Percentiles rank a stretch among this genome's conserved stretches.
Conservation (phyloP, 2,888 invertebrate species). For the Eristalis intricaria region DNA sequence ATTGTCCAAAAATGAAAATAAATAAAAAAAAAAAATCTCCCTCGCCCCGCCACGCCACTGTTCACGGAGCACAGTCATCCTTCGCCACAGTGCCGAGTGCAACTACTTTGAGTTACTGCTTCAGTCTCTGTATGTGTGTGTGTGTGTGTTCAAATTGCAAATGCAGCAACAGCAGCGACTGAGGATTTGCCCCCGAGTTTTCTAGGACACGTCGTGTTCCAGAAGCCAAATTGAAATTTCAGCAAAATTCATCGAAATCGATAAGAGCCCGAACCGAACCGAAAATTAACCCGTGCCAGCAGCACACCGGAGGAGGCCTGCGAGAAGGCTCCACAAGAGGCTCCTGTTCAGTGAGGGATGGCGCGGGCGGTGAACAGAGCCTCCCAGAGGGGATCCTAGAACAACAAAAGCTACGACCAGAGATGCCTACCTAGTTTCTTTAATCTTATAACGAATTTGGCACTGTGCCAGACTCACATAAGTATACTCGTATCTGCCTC, state of each 20-base stretch:
- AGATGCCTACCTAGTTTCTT: slow-evolving; percentile 72
- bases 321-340: background rate
- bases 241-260: slow-evolving; percentile 68
- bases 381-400: slow-evolving; percentile 38
- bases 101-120: background rate
- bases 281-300: background rate
- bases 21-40: slow-evolving; percentile 23
- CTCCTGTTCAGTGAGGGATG: background rate
- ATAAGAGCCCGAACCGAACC: slow-evolving; percentile 47
- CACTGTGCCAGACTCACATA: slow-evolving; percentile 57
- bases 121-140: background rate
- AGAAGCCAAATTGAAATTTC: slow-evolving; percentile 72
- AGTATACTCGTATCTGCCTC: slow-evolving; percentile 43
- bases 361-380: too few species aligned
- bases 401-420: slow-evolving; percentile 60
- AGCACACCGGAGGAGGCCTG: background rate
- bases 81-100: too few species aligned
- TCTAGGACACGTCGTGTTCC: slow-evolving; percentile 67
- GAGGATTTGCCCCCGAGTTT: slow-evolving; percentile 62
- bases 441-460: slow-evolving; percentile 72
- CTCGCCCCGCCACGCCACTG: background rate
- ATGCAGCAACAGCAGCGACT: slow-evolving; percentile 32
- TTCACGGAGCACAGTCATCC: background rate
- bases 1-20: slow-evolving; percentile 69
- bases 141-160: background rate